Evolutionary conservation across 2,797 vertebrate species (phyloP), one percentile per base, ranked within the genome.

Genomic region (Diglossa cyanea): DNA sequence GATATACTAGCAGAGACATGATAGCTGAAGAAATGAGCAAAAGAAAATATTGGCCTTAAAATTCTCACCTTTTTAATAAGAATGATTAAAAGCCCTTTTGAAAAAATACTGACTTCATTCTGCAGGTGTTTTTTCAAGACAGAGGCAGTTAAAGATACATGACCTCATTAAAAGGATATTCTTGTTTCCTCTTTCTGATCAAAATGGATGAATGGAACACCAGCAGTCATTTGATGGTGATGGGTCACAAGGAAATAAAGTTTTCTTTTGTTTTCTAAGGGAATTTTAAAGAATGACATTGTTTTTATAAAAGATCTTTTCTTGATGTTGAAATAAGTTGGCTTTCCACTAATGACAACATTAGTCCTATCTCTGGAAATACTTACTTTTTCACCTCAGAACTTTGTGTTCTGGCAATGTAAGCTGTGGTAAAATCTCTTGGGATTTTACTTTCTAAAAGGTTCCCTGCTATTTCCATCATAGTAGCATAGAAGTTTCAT

Each of bases 371-470:
- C 28, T 75, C 45, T 70, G 12, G 26, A 70, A 95, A 82, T 30
- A 62, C 8, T 62, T 30, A 62, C 8, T 62, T 84, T 67, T 90
- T 84, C 25, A 54, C 9, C 37, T 78, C 30, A 75, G 48, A 80
- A 55, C 24, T 35, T 21, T 66, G 9, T 76, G 20, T 79, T 58
- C 17, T 73, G 33, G 14, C 8, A 73, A 80, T 30, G 9, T 51
- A 55, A 79, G 10, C 10, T 39, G 23, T 44, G 50, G 20, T 39
- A 68, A 86, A 80, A 72, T n/a, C 21, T 77, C 39, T 37, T 58
- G 40, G 18, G 28, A 48, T 93, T 94, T 91, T 90, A 48, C 33
- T 44, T 62, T 40, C 18, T 68, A 28, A 68, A 86, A 88, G 6
- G 3, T 33, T 67, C 39, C 25, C 20, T 63, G 20, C 42, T 25